Evolutionary conservation across 2,797 vertebrate genomes (phyloP).

Genomic region (Etheostoma perlongum): DNA sequence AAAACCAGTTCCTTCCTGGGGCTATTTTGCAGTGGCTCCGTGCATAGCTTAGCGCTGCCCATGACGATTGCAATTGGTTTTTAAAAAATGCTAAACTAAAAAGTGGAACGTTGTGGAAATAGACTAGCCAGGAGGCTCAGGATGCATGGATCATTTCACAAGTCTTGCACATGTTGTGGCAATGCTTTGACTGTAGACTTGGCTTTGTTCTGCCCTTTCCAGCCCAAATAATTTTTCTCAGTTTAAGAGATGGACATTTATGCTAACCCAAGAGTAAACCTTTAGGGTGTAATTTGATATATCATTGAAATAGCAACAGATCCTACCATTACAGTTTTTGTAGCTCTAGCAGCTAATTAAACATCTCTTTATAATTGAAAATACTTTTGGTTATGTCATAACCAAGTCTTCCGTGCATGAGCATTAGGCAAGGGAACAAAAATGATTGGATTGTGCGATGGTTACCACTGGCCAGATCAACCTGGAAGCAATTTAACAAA

Average conservation of each 20-base stretch:
- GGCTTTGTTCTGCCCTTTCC: conserved; percentile 1
- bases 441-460: background rate
- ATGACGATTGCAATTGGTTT: no score
- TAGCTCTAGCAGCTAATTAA: background rate
- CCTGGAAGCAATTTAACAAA: background rate
- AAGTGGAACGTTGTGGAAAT: no score
- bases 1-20: no score
- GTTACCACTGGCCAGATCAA: background rate
- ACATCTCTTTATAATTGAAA: background rate
- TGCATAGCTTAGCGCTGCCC: no score
- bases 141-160: conserved; percentile 21
- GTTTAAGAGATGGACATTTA: background rate
- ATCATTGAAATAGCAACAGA: background rate
- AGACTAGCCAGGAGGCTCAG: conserved; percentile 21
- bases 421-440: background rate
- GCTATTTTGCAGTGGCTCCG: no score
- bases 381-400: background rate
- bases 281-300: background rate
- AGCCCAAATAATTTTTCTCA: conserved; percentile 6
- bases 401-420: background rate
- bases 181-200: conserved; percentile 5
- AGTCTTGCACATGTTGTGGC: background rate
- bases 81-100: no score
- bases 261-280: background rate
- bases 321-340: background rate